These are phyloP conservation scores for Axis porcinus DNA, from an alignment of 2,113 vertebrate genomes.

Conservation along the genomic window DNA sequence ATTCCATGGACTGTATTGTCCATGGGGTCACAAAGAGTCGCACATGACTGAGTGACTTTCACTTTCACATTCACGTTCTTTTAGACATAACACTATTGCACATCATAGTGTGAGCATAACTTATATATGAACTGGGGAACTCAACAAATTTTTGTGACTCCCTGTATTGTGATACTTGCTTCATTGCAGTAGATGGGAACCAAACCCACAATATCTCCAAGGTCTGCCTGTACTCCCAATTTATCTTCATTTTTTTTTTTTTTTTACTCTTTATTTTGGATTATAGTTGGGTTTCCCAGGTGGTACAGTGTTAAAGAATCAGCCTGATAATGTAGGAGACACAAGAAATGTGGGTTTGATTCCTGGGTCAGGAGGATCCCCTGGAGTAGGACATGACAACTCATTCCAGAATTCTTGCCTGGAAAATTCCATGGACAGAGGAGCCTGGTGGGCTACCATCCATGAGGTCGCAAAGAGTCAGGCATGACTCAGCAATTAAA, in stretches of 20 bases:
- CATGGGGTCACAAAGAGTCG: not conserved
- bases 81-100: not conserved
- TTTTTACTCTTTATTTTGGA: not conserved
- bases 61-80: not conserved
- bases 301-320: not conserved
- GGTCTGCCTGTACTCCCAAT: not conserved
- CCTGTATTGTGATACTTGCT: not conserved
- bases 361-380: not conserved
- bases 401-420: not conserved
- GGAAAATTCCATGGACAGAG: not conserved
- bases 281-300: not conserved
- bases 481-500: not conserved
- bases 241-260: not conserved
- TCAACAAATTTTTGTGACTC: not conserved
- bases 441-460: not conserved
- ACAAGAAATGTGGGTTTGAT: not conserved
- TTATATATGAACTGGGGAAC: not conserved
- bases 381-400: not conserved
- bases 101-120: not conserved
- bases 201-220: not conserved
- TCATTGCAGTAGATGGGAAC: not conserved
- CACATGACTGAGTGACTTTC: not conserved
- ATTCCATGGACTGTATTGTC: not conserved
- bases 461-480: not conserved
- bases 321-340: not conserved